Evolutionary conservation across 2,113 vertebrate species (phyloP), one percentile per base, ranked within the genome.

Genomic region (Acanthisitta chloris): DNA sequence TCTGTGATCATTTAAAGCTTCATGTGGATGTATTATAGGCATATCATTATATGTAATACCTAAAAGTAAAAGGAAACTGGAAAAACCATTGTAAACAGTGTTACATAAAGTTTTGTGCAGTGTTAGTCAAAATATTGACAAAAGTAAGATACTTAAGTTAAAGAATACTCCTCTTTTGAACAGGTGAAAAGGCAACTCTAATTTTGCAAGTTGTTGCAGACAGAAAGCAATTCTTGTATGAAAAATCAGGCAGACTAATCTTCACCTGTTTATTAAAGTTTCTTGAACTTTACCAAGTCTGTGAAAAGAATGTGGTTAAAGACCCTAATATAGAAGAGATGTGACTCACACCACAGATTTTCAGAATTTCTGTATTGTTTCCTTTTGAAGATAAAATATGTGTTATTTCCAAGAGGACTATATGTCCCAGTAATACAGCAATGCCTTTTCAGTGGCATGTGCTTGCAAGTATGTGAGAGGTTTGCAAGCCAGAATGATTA

Each of bases 401-500:
- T 38, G 40, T 12, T 81, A 38, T 73, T 95, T 85, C 65, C 55
- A 65, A 48, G 61, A 40, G 85, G 69, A 45, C n/a, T 58, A 2
- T 12, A 7, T 17, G 65, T 64, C 43, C 52, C 57, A 57, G n/a
- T 4, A 43, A 49, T 16, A 17, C n/a, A 86, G 45, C 17, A 69
- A 5, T 76, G 70, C 48, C 80, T 89, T 46, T 72, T 59, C 80
- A 67, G 74, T 31, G 66, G 14, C 5, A 5, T 29, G 74, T 19
- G 29, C 59, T 79, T 55, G 58, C 73, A 93, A 38, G 67, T 45
- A 24, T 14, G n/a, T 28, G 66, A 91, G 87, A 87, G 86, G n/a
- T 80, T 83, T 91, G 74, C 66, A 91, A 80, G 81, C 42, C 86
- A 92, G 85, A 67, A 29, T 61, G 91, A 93, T 95, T 73, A 51